Evolutionary conservation across 2,888 invertebrate species (phyloP).

Genomic region (Eutolmus rufibarbis): DNA sequence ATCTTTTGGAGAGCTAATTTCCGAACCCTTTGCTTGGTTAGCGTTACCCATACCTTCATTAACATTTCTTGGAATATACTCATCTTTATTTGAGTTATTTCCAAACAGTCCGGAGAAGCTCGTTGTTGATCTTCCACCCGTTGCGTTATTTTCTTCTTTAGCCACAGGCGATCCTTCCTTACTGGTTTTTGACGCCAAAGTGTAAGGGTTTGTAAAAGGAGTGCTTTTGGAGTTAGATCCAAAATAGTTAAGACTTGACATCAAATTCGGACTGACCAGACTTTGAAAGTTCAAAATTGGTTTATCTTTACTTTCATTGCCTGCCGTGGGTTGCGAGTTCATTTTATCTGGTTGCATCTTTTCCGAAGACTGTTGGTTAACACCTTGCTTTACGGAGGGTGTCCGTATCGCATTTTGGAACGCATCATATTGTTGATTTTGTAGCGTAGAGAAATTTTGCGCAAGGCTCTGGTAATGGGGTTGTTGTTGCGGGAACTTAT

Average conservation of each 20-base stretch:
- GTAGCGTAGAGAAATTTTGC: not conserved
- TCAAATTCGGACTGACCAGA: slow-evolving; percentile 24
- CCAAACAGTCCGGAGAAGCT: slow-evolving; percentile 35
- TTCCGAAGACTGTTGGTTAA: not conserved
- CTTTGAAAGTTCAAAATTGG: slow-evolving; percentile 13
- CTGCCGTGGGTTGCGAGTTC: not conserved
- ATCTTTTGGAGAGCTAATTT: not conserved
- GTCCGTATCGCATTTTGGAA: not conserved
- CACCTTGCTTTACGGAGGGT: not conserved
- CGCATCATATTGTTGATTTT: not conserved
- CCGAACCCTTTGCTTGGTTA: not conserved
- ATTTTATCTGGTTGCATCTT: not conserved
- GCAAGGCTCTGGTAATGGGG: slow-evolving; percentile 27
- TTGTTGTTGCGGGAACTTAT: slow-evolving; percentile 39
- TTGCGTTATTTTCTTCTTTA: not conserved
- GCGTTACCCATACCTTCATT: not conserved
- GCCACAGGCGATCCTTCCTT: not conserved
- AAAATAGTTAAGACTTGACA: slow-evolving; percentile 8
- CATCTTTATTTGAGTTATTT: not conserved
- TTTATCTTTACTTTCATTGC: not conserved
- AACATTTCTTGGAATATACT: not conserved
- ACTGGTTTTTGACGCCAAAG: slow-evolving; percentile 2
- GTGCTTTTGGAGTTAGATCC: not conserved
- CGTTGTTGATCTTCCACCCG: not conserved
- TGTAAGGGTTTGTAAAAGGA: slow-evolving; percentile 44